Evolutionary conservation across 2,888 invertebrate genomes (phyloP), one percentile per base, ranked within the genome.

Genomic region (Gymnocheta viridis): DNA sequence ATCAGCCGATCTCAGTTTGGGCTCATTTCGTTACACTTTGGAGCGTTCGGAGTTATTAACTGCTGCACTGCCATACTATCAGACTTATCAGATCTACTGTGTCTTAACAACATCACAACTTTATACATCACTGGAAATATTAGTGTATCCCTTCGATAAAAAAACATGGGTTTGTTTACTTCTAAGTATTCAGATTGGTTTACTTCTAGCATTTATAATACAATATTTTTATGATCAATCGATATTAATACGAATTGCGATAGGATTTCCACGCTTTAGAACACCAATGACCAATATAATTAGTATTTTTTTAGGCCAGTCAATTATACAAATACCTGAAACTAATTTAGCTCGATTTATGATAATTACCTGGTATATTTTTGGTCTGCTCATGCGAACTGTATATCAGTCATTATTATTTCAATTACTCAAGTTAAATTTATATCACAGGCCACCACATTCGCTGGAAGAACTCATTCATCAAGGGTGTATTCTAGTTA

Each of bases 391-490:
- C 7, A 77, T 88, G 58, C 86, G 87, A 4, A 85, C 84, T 12
- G 86, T 87, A 2, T 89, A 88, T 72, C 87, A 88, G 29, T 85
- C 87, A 24, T 19, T 86, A 35, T 81, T 88, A 14, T 86, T 85
- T 58, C 79, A 85, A 58, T 49, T 87, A 44, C 82, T 88, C 1
- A 86, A 86, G 49, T 81, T 85, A 17, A 83, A 81, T 73, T 47
- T 86, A 1, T 86, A 86, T 66, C 86, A 85, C n/a, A 49, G 62
- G 17, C 86, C 86, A 4, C 87, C 88, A 4, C 51, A 85, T 24
- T 82, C 76, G 0, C 41, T 87, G 4, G 10, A 44, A 3, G 86
- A 87, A 17, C 82, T 88, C 0, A 77, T 85, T 24, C 38, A 35
- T 2, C 35, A 35, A 0, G 70, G 54, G 1, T 88, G 87, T 29